phyloP scores from a whole-genome alignment of 2,113 vertebrate species.

The Malurus melanocephalus region DNA sequence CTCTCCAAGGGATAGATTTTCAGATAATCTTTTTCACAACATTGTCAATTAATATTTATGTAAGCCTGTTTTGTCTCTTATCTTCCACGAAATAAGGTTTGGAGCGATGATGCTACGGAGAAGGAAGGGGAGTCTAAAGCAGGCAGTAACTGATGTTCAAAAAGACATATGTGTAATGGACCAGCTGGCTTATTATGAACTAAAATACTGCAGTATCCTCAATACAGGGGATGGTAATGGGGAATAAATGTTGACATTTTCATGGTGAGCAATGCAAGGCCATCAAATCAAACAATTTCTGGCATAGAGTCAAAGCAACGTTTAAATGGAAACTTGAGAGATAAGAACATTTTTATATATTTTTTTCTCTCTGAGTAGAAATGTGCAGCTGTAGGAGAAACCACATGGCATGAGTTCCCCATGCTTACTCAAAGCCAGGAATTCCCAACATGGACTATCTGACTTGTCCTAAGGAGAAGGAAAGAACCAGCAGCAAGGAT shows the following conservation, averaged over 20 bases:
- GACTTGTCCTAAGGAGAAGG: not conserved
- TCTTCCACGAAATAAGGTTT: slow-evolving; percentile 18
- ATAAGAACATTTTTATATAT: slow-evolving; percentile 49
- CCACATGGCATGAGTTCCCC: not conserved
- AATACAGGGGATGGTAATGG: not conserved
- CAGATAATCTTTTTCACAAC: slow-evolving; percentile 33
- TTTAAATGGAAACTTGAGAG: slow-evolving; percentile 13
- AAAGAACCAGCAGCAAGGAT: not conserved
- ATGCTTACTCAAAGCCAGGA: not conserved
- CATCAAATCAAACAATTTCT: slow-evolving; percentile 59
- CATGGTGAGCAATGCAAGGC: slow-evolving; percentile 41
- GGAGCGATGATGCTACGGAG: slow-evolving; percentile 21
- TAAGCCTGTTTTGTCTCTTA: slow-evolving; percentile 27
- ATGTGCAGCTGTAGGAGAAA: not conserved
- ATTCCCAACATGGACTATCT: not conserved
- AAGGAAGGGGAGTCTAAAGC: slow-evolving; percentile 34
- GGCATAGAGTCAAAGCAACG: slow-evolving; percentile 57
- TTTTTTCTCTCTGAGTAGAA: not conserved
- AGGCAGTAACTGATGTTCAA: slow-evolving; percentile 43
- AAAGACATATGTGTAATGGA: slow-evolving; percentile 33
- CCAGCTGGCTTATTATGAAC: slow-evolving; percentile 48
- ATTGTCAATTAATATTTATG: slow-evolving; percentile 47
- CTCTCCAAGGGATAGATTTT: slow-evolving; percentile 24
- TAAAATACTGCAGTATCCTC: slow-evolving; percentile 43
- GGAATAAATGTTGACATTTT: slow-evolving; percentile 59